A percentile compares a stretch with the other conserved stretches of the same genome.
phyloP scores from a whole-genome alignment of 1,140 invertebrate species.

The Neelides sp. region DNA sequence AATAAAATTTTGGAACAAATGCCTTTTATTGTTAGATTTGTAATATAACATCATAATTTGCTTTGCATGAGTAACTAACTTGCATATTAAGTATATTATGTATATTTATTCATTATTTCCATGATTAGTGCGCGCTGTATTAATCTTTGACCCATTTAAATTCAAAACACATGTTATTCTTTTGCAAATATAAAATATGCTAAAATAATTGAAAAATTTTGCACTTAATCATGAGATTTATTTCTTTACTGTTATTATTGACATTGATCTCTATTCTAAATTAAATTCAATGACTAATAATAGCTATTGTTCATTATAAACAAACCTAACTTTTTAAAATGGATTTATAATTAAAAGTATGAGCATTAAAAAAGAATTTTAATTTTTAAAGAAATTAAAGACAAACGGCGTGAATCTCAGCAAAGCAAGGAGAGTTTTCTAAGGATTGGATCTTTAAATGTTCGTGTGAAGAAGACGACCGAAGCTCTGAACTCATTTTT shows the following conservation, averaged over 20 bases:
- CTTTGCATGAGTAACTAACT: too few species aligned
- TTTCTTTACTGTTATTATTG: neutral
- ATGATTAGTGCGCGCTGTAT: too few species aligned
- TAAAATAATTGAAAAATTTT: too few species aligned
- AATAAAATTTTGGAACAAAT: too few species aligned
- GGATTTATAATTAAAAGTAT: neutral
- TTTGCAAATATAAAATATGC: too few species aligned
- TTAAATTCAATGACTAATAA: neutral
- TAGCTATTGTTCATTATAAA: neutral
- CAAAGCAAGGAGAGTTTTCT: conserved; percentile 70
- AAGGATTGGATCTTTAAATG: conserved; percentile 78
- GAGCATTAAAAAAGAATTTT: neutral
- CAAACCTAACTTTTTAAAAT: neutral
- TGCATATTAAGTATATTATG: too few species aligned
- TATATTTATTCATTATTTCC: too few species aligned
- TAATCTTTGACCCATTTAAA: too few species aligned
- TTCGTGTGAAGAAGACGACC: conserved; percentile 74
- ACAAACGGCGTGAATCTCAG: conserved; percentile 23
- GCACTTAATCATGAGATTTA: too few species aligned
- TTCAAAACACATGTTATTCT: neutral
- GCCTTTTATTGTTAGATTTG: too few species aligned
- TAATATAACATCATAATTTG: too few species aligned
- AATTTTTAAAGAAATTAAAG: conserved; percentile 27
- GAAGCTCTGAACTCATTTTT: conserved; percentile 28
- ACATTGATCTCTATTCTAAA: conserved; percentile 3